Evolutionary conservation across 2,888 invertebrate genomes (phyloP), one percentile per base, ranked within the genome.

Genomic region (Lumbricus terrestris): DNA sequence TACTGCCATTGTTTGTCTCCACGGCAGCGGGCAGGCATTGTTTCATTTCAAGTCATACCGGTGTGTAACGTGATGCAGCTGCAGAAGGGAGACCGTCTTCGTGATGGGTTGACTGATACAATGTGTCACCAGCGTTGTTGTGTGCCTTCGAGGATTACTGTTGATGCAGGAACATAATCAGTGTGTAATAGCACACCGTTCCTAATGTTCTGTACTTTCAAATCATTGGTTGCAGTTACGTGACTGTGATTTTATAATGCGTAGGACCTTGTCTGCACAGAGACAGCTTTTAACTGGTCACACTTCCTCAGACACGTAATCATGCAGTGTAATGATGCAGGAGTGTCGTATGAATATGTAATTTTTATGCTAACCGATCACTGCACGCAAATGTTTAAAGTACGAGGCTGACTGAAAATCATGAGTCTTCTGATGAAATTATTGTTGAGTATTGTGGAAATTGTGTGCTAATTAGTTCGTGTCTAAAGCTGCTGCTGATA

Each of bases 111-210:
- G 69, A 29, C 69, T 69, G 29, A n/a, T 69, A 69, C 69, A 69
- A 16, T n/a, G n/a, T 69, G 69, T 47, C 69, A n/a, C 69, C 29
- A 29, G 69, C n/a, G n/a, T n/a, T 69, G n/a, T n/a, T n/a, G n/a
- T n/a, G 69, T 69, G 69, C 69, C 69, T n/a, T 69, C n/a, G 69
- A 69, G 69, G n/a, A 69, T n/a, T 69, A n/a, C 69, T 69, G 69
- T 69, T 69, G 69, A n/a, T 69, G 69, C 29, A n/a, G 69, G n/a
- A 69, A n/a, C 69, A 69, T 69, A n/a, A 69, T n/a, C n/a, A 69
- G n/a, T 69, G 69, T n/a, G 8, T n/a, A 47, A 47, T 69, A 69
- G n/a, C 8, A 69, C n/a, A 8, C 69, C n/a, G 3, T 69, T 11
- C 29, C 69, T n/a, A n/a, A 69, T n/a, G 69, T 69, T 69, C 69